A percentile compares a stretch with the other conserved stretches of the same genome.
phyloP scores from a whole-genome alignment of 2,888 invertebrate genomes.

The Athrips mouffetella region DNA sequence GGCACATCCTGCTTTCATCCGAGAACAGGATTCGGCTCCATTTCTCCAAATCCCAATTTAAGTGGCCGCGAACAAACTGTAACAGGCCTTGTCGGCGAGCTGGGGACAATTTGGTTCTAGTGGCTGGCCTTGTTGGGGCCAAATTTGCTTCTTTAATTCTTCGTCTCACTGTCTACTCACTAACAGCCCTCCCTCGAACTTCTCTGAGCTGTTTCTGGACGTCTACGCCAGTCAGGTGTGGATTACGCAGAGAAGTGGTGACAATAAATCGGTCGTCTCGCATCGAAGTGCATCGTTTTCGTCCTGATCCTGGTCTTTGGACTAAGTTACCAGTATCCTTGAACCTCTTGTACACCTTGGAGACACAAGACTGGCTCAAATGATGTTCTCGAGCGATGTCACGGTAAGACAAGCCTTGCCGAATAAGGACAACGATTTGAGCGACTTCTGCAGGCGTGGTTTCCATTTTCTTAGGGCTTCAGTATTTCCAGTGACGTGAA shows the following conservation, averaged over 20 bases:
- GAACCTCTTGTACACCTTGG: too few species aligned
- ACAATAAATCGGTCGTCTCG: not conserved
- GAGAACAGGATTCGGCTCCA: too few species aligned
- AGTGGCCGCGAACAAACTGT: too few species aligned
- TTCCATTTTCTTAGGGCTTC: not conserved
- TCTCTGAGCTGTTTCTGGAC: conserved; percentile 17
- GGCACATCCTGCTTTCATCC: too few species aligned
- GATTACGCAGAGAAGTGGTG: conserved; percentile 25
- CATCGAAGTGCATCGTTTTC: not conserved
- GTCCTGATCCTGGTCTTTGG: not conserved
- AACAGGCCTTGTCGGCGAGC: conserved; percentile 11
- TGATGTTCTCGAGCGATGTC: not conserved
- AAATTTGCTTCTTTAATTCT: conserved; percentile 23
- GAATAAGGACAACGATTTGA: not conserved
- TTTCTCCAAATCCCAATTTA: too few species aligned
- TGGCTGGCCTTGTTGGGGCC: conserved; percentile 24
- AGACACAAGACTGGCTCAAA: too few species aligned
- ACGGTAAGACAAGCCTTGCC: not conserved
- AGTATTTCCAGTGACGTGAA: too few species aligned
- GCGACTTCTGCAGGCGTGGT: not conserved
- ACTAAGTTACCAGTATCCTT: too few species aligned
- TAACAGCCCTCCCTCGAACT: conserved; percentile 20
- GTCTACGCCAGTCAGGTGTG: too few species aligned
- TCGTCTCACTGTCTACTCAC: conserved; percentile 28
- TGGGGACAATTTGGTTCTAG: conserved; percentile 22